phyloP scores from a whole-genome alignment of 35 echinoderm and acorn worm genomes.

The Ptychodera flava region DNA sequence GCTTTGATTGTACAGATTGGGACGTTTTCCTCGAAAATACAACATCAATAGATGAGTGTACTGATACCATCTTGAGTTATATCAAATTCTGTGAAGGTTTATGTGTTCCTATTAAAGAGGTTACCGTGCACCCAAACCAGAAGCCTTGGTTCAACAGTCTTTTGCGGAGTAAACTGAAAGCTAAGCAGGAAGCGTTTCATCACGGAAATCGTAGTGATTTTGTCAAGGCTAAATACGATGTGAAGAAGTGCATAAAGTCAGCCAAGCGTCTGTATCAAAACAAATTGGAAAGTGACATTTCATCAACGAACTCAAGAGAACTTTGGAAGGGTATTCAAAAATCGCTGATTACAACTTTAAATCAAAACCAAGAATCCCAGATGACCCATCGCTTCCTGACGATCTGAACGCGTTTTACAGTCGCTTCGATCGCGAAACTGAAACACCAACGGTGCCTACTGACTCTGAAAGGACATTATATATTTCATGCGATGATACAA shows the following conservation, averaged over 20 bases:
- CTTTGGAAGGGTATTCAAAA: background rate
- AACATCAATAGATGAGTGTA: conserved; percentile 35
- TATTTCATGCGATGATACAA: background rate
- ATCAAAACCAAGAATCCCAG: background rate
- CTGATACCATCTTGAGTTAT: conserved; percentile 13
- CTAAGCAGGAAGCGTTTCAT: conserved; percentile 14
- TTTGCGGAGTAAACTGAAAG: conserved; percentile 20
- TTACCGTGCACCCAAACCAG: conserved; percentile 29
- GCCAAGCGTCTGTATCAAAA: background rate
- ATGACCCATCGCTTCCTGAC: background rate
- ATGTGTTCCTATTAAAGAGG: conserved; percentile 31
- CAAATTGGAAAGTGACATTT: background rate
- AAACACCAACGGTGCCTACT: background rate
- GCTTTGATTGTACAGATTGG: conserved; percentile 26
- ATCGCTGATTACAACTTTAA: background rate
- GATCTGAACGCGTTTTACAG: background rate
- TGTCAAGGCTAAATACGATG: background rate
- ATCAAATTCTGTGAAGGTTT: conserved; percentile 30
- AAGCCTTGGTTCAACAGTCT: conserved; percentile 44
- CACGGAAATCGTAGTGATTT: background rate
- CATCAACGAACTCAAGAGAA: background rate
- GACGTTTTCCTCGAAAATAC: conserved; percentile 6
- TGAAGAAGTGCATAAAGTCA: background rate
- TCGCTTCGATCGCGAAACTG: background rate
- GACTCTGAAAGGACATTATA: background rate